A percentile compares a stretch with the other conserved stretches of the same genome.
Conservation (phyloP, 2,113 vertebrate genomes). For the Cyprinodon variegatus region DNA sequence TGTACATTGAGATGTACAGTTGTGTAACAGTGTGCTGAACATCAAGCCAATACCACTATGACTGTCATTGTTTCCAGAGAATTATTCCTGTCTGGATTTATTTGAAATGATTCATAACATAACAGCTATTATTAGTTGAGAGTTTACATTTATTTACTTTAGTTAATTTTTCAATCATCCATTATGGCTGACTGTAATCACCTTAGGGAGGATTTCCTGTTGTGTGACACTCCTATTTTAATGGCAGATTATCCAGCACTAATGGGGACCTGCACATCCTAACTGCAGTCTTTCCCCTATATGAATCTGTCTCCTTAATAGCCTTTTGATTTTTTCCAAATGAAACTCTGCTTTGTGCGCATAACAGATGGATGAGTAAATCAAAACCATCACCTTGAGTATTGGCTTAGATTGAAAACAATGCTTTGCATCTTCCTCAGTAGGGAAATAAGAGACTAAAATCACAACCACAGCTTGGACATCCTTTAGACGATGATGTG, state of each 20-base stretch:
- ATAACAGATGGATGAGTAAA: background rate
- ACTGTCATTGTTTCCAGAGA: background rate
- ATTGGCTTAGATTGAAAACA: background rate
- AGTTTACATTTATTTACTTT: background rate
- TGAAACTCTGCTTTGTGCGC: background rate
- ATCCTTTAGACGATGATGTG: background rate
- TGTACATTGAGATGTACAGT: slow-evolving; percentile 12
- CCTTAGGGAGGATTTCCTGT: background rate
- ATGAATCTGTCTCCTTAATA: background rate
- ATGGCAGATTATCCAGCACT: background rate
- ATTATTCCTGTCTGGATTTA: background rate
- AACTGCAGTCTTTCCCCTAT: background rate
- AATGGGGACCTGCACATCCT: background rate
- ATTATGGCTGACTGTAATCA: background rate
- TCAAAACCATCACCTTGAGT: background rate
- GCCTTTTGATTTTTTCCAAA: background rate
- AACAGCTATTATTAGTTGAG: background rate
- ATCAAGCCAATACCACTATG: background rate
- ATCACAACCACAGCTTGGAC: background rate
- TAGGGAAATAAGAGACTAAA: background rate
- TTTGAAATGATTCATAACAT: background rate
- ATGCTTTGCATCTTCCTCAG: background rate
- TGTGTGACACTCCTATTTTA: background rate
- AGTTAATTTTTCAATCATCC: background rate
- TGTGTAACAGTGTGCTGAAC: slow-evolving; percentile 26